Conservation (phyloP, 2,888 invertebrate genomes). For the Melieria omissa region DNA sequence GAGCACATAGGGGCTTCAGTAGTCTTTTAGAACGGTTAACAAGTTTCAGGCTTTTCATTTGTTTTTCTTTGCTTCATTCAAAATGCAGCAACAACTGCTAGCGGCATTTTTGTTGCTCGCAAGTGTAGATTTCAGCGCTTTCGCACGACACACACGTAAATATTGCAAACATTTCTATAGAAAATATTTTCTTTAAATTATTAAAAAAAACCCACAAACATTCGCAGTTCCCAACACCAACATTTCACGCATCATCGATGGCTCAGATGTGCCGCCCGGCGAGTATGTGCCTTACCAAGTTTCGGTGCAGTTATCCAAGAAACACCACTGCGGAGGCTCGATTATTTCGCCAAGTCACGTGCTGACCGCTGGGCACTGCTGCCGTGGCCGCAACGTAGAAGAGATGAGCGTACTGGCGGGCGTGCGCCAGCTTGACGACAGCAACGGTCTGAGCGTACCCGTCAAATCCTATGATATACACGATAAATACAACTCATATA, state of each 20-base stretch:
- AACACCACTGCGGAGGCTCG: slow-evolving; percentile 65
- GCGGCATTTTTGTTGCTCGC: too few species aligned
- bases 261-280: slow-evolving; percentile 53
- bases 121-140: too few species aligned
- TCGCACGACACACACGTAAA: too few species aligned
- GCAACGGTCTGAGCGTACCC: slow-evolving; percentile 53
- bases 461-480: slow-evolving; percentile 59
- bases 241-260: slow-evolving; percentile 58
- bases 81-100: too few species aligned
- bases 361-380: slow-evolving; percentile 65
- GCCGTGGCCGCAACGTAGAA: slow-evolving; percentile 57
- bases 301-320: slow-evolving; percentile 56
- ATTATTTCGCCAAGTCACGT: slow-evolving; percentile 59
- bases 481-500: too few species aligned
- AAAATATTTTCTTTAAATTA: too few species aligned
- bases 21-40: too few species aligned
- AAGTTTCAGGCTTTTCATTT: too few species aligned
- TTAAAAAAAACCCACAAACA: too few species aligned
- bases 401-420: slow-evolving; percentile 57
- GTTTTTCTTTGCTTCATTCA: too few species aligned
- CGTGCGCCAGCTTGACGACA: slow-evolving; percentile 55
- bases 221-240: slow-evolving; percentile 8
- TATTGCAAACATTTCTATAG: too few species aligned
- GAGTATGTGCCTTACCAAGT: slow-evolving; percentile 61
- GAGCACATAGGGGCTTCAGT: too few species aligned